phyloP scores from a whole-genome alignment of 2,888 invertebrate species.

The Nomada ruficornis region DNA sequence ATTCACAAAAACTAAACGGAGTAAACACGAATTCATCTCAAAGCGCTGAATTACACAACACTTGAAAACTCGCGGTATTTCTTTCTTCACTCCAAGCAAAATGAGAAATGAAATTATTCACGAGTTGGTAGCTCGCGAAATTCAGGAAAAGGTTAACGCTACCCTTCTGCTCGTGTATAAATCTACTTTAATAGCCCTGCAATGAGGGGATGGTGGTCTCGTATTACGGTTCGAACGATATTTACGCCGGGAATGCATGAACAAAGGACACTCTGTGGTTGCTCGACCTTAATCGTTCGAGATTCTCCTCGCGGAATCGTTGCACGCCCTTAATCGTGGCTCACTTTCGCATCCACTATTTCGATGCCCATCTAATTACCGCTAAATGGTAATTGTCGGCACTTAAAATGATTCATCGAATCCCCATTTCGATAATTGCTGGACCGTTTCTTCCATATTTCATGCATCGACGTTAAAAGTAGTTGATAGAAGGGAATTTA shows the following conservation, averaged over 20 bases:
- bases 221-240: constrained; percentile 36
- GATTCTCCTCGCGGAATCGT: constrained; percentile 24
- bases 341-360: constrained; percentile 57
- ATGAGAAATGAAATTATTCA: constrained; percentile 44
- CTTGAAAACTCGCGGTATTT: neutral
- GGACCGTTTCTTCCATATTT: constrained; percentile 10
- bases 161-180: constrained; percentile 13
- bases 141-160: constrained; percentile 30
- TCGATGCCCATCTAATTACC: constrained; percentile 59
- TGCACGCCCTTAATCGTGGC: constrained; percentile 53
- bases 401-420: constrained; percentile 42
- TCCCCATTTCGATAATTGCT: constrained; percentile 24
- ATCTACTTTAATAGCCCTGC: constrained; percentile 35
- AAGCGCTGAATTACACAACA: neutral
- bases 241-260: constrained; percentile 42
- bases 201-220: constrained; percentile 27
- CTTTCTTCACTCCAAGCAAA: neutral
- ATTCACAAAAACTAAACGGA: neutral
- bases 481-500: neutral
- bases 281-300: constrained; percentile 4
- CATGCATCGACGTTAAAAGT: neutral
- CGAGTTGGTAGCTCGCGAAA: constrained; percentile 18
- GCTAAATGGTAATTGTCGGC: constrained; percentile 36
- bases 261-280: constrained; percentile 52
- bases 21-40: neutral